phyloP scores from a whole-genome alignment of 2,113 vertebrate genomes.

The Phalacrocorax carbo region DNA sequence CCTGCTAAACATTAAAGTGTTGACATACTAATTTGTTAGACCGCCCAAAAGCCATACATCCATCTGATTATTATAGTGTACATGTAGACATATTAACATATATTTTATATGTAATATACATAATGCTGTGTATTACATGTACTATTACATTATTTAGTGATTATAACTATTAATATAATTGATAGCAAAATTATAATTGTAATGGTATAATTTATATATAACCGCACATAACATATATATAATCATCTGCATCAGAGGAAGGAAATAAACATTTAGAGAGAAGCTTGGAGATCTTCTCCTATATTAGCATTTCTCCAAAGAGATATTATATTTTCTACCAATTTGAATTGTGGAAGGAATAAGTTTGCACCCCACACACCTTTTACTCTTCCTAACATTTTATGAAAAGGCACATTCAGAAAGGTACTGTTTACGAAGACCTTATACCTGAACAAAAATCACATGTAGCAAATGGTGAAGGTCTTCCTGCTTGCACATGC shows the following conservation, averaged over 20 bases:
- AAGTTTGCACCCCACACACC: not conserved
- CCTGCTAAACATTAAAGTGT: not conserved
- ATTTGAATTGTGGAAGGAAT: too few species aligned
- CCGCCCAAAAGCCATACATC: not conserved
- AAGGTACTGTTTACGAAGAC: not conserved
- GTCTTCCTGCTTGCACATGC: not conserved
- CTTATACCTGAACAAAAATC: not conserved
- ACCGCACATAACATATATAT: not conserved
- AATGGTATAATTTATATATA: not conserved
- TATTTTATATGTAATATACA: not conserved
- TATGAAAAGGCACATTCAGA: not conserved
- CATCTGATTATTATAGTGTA: not conserved
- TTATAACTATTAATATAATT: not conserved
- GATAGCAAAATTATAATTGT: not conserved
- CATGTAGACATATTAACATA: too few species aligned
- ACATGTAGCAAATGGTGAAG: not conserved
- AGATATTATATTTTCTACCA: not conserved
- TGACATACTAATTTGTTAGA: not conserved
- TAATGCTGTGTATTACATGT: not conserved
- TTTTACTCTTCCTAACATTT: not conserved
- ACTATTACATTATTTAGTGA: not conserved
- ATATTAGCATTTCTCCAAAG: not conserved
- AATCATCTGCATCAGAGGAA: not conserved
- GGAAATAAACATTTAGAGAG: not conserved
- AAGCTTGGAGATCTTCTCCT: not conserved